phyloP scores from a whole-genome alignment of 2,888 invertebrate species.

The Drosophila meridiana region DNA sequence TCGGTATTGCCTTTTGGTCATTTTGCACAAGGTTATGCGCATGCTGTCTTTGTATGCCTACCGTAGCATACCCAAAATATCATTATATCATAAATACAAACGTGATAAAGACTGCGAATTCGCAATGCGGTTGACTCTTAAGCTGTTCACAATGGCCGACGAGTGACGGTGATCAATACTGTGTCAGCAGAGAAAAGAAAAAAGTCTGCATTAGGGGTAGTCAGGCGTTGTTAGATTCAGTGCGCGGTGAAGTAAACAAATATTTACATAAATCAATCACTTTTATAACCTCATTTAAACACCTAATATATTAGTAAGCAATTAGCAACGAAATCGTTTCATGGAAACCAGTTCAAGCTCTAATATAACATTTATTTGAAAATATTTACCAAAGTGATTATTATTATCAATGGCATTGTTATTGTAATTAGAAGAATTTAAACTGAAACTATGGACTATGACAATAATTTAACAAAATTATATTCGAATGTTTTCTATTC shows the following conservation, averaged over 20 bases:
- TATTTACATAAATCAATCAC: not conserved
- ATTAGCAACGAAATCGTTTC: not conserved
- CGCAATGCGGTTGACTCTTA: conserved; percentile 35
- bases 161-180: conserved; percentile 27
- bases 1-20: conserved; percentile 47
- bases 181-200: conserved; percentile 17
- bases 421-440: not conserved
- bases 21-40: conserved; percentile 76
- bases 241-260: not conserved
- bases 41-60: conserved; percentile 62
- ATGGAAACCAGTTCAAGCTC: not conserved
- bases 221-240: conserved; percentile 9
- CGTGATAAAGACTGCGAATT: conserved; percentile 20
- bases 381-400: not conserved
- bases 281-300: not conserved
- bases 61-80: conserved; percentile 34
- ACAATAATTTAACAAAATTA: not conserved
- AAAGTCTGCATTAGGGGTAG: conserved; percentile 37
- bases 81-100: conserved; percentile 70
- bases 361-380: not conserved
- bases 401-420: not conserved
- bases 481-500: too few relatives aligned
- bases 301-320: not conserved
- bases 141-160: conserved; percentile 59
- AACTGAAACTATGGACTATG: not conserved